These are phyloP conservation scores for Alviniconcha marisindica DNA, from an alignment of 1,140 invertebrate species.

Conservation along the genomic window DNA sequence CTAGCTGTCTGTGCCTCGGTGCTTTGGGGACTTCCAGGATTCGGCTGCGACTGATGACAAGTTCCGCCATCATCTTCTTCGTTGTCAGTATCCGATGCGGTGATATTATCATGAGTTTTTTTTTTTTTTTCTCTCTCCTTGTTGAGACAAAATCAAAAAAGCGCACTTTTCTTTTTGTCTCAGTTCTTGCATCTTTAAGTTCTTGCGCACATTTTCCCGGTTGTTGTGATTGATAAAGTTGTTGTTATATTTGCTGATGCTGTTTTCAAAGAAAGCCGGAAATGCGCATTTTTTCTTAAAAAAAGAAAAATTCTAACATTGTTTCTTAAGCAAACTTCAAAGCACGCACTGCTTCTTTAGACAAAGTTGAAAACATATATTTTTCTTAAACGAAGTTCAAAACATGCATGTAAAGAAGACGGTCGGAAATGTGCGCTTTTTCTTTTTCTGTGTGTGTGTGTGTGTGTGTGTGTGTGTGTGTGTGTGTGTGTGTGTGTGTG, in stretches of 20 bases:
- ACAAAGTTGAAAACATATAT: not conserved
- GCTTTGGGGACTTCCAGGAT: no score
- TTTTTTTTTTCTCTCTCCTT: no score
- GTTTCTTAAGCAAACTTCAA: not conserved
- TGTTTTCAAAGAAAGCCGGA: not conserved
- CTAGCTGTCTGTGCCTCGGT: no score
- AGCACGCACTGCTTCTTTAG: not conserved
- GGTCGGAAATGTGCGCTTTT: not conserved
- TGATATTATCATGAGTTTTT: no score
- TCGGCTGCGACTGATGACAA: no score
- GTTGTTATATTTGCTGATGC: not conserved
- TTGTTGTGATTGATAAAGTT: not conserved
- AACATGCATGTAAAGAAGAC: not conserved
- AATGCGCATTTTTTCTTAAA: not conserved
- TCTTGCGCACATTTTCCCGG: not conserved
- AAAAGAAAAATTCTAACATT: not conserved
- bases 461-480: not conserved
- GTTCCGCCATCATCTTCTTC: no score
- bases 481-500: constrained; percentile 21
- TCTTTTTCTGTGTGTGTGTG: constrained; percentile 18
- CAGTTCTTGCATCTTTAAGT: not conserved
- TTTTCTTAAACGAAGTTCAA: not conserved
- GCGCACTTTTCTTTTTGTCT: not conserved
- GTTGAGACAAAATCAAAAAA: not conserved
- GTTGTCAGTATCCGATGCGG: no score